Evolutionary conservation across 64 coral and sea anemone species (phyloP).

Genomic region (Stylophora pistillata): DNA sequence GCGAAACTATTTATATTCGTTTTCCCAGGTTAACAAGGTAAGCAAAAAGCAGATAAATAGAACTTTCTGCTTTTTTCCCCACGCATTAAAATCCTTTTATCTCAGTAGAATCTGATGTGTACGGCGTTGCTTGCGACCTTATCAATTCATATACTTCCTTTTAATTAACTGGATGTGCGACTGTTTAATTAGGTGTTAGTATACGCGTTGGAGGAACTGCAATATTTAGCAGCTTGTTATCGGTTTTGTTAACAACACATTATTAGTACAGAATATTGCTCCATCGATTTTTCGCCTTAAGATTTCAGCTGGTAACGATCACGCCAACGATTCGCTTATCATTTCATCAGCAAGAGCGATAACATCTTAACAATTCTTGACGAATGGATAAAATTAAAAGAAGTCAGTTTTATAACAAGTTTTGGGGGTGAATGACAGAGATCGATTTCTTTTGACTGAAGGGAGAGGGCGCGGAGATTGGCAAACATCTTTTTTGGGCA

Average conservation of each 20-base stretch:
- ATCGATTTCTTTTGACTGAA: background rate
- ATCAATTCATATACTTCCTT: slow-evolving; percentile 2
- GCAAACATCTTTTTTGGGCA: background rate
- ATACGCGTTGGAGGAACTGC: slow-evolving; percentile 10
- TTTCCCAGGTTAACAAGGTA: background rate
- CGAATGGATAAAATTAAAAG: slow-evolving; percentile 5
- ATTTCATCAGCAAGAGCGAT: background rate
- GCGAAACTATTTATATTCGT: background rate
- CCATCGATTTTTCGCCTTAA: background rate
- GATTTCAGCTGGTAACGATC: background rate
- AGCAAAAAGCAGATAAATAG: background rate
- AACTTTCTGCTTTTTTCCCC: background rate
- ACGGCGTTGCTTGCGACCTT: background rate
- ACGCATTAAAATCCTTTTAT: slow-evolving; percentile 11
- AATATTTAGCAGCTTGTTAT: slow-evolving; percentile 24
- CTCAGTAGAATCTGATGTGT: background rate
- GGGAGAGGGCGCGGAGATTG: background rate
- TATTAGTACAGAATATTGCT: background rate
- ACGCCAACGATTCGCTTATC: background rate
- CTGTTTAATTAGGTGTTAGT: slow-evolving; percentile 45
- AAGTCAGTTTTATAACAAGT: slow-evolving; percentile 13
- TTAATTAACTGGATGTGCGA: slow-evolving; percentile 38
- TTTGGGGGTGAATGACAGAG: background rate
- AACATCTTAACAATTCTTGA: slow-evolving; percentile 28
- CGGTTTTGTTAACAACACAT: slow-evolving; percentile 1